Base-by-base conservation (phyloP, 1,140 invertebrate genomes). In the Drosophila ambigua region DNA sequence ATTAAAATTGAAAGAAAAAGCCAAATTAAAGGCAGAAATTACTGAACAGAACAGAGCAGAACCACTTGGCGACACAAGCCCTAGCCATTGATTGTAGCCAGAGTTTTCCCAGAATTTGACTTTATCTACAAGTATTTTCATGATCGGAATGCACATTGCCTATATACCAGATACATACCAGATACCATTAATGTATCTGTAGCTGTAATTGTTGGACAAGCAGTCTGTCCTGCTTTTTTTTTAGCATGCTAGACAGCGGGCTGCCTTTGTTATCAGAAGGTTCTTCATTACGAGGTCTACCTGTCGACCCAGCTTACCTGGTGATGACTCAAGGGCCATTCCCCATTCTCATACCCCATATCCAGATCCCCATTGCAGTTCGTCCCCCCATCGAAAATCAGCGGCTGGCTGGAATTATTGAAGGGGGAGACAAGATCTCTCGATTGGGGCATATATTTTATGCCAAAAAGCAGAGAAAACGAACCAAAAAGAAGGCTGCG, bases 1-100 rank as follows among this genome's bases (percentile, higher is more conserved):
- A 87, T 85, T 77, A 82, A 85, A 85, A 87, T 78, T 81, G 62
- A 87, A 87, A 87, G 74, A 78, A 15, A 15, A 23, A 57, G 41
- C 35, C 52, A 73, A 73, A 57, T 57, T 64, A 51, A 74, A 57
- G 45, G 26, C 46, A 65, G 49, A 28, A 15, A 8, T 11, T 6
- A 20, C 26, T 31, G 43, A 53, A 39, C 11, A 23, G 13, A 53
- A 20, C 31, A 7, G 13, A 53, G 13, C 31, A 7, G 16, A 39
- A 35, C 13, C 57, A 44, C 51, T 73, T 64, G 51, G 64, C 31
- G 51, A 57, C 64, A 67, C 15, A 66, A 66, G 48, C 23, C 16
- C 15, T n/a, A 8, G 16, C 45, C 16, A 28, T 26, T 26, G 16
- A 15, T 8, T 0, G 5, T 6, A 5, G 28, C 15, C 15, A 11